phyloP scores from a whole-genome alignment of 64 coral and sea anemone genomes.

The Cladopsammia gracilis region DNA sequence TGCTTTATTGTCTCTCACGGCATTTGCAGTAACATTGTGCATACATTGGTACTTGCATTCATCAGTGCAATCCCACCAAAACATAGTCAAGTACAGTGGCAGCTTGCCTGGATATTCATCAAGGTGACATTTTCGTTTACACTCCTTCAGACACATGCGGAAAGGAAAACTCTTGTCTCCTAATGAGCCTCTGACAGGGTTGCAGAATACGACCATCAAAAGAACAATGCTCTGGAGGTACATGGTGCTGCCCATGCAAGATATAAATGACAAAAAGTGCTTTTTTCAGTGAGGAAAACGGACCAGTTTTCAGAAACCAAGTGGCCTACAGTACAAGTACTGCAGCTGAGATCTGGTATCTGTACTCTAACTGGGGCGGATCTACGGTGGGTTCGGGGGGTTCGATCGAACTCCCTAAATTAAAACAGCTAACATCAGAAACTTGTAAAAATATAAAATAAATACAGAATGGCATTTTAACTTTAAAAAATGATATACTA shows the following conservation, averaged over 20 bases:
- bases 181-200: constrained; percentile 38
- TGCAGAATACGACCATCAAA: neutral
- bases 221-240: neutral
- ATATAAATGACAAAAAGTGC: too few relatives aligned
- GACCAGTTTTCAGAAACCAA: too few relatives aligned
- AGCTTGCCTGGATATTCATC: constrained; percentile 83
- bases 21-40: constrained; percentile 79
- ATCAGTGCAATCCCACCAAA: constrained; percentile 91
- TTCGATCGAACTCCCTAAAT: too few relatives aligned
- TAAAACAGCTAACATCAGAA: too few relatives aligned
- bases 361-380: too few relatives aligned
- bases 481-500: too few relatives aligned
- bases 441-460: too few relatives aligned
- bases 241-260: neutral
- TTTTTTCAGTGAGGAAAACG: too few relatives aligned
- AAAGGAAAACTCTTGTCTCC: constrained; percentile 82
- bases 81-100: constrained; percentile 75
- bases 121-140: constrained; percentile 52
- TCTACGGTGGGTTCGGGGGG: too few relatives aligned
- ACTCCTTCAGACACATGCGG: constrained; percentile 62
- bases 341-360: too few relatives aligned
- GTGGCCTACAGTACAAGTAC: too few relatives aligned
- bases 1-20: constrained; percentile 27
- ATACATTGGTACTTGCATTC: constrained; percentile 99
- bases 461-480: too few relatives aligned